A percentile compares a stretch with the other conserved stretches of the same genome.
phyloP scores from a whole-genome alignment of 92 coral and sea anemone genomes.

The Porites divaricata region DNA sequence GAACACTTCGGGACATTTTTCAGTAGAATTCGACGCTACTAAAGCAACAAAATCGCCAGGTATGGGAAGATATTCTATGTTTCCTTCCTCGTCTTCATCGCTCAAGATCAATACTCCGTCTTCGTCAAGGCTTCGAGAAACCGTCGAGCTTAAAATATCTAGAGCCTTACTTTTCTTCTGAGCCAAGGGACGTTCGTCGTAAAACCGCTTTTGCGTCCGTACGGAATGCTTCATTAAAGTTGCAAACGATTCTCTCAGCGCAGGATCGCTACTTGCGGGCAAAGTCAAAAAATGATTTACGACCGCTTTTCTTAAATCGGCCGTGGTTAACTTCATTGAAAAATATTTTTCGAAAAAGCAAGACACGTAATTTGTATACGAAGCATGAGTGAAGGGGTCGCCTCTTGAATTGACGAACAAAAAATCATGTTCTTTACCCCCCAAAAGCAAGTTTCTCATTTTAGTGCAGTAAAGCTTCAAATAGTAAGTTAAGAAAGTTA shows the following conservation, averaged over 20 bases:
- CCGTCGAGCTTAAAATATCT: neutral
- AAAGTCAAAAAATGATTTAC: too few relatives aligned
- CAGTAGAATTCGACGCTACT: too few relatives aligned
- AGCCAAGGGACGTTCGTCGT: conserved; percentile 17
- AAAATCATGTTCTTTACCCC: neutral
- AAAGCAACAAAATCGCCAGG: too few relatives aligned
- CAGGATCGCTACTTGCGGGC: neutral
- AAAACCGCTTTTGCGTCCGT: conserved; percentile 16
- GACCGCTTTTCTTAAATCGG: too few relatives aligned
- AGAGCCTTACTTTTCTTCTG: conserved; percentile 2
- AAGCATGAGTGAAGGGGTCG: neutral
- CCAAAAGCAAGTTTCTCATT: neutral
- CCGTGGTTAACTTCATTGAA: too few relatives aligned
- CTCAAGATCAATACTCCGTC: neutral
- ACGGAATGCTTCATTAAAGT: conserved; percentile 47
- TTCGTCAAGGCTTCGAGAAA: neutral
- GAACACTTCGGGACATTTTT: too few relatives aligned
- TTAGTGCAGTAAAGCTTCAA: neutral
- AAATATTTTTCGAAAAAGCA: too few relatives aligned
- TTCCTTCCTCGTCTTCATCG: neutral
- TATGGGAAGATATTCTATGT: too few relatives aligned
- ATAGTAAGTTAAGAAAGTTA: neutral
- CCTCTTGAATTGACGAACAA: neutral
- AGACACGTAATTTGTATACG: too few relatives aligned
- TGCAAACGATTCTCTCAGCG: conserved; percentile 16